Conservation (phyloP, 2,888 invertebrate species). For the Tipula helvola region DNA sequence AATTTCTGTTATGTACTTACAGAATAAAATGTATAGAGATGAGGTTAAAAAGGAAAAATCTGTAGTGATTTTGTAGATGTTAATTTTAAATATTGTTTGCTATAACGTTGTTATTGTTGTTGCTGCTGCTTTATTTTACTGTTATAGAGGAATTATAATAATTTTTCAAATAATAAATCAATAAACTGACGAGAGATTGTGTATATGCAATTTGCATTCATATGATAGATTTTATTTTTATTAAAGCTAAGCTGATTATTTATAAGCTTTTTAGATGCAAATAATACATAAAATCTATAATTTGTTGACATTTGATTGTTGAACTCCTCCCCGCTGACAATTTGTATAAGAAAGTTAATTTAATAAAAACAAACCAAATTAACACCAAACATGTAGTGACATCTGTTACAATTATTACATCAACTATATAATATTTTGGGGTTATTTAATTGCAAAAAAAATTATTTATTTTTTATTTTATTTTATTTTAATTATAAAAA, state of each 20-base stretch:
- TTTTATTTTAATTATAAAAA: neutral
- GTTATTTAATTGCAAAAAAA: neutral
- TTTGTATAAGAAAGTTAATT: neutral
- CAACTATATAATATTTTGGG: neutral
- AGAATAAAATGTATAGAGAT: neutral
- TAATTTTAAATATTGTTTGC: neutral
- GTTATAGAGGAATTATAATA: neutral
- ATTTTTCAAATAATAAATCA: neutral
- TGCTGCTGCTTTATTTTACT: neutral
- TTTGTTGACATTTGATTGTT: neutral
- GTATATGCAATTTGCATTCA: neutral
- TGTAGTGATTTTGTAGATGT: neutral
- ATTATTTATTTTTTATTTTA: neutral
- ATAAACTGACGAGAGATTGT: neutral
- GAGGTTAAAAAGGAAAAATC: neutral
- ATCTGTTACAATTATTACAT: neutral
- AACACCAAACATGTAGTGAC: neutral
- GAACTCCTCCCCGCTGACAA: neutral
- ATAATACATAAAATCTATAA: neutral
- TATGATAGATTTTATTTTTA: neutral
- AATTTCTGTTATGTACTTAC: neutral
- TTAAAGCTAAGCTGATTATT: neutral
- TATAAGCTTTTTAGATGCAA: neutral
- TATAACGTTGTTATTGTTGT: neutral
- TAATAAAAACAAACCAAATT: neutral